A percentile compares a stretch with the other conserved stretches of the same genome.
These are phyloP conservation scores for Leptodactylus fuscus DNA, from an alignment of 2,113 vertebrate species.

Conservation along the genomic window DNA sequence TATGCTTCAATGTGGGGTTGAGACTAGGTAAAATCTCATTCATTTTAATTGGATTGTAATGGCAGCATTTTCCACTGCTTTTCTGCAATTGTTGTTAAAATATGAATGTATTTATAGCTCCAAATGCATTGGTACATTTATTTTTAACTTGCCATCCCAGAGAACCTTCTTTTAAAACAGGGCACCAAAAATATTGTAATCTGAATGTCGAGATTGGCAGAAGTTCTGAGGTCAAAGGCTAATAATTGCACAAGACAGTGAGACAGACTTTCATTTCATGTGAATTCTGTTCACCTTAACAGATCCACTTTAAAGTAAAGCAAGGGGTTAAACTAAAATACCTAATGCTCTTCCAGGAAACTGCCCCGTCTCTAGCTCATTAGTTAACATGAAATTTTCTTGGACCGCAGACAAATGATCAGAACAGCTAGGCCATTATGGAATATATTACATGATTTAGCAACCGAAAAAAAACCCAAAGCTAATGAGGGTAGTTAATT, in stretches of 20 bases:
- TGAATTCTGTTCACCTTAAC: neutral
- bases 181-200: neutral
- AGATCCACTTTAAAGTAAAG: neutral
- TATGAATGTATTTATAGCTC: no score
- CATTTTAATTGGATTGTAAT: no score
- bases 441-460: conserved; percentile 58
- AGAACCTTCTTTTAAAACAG: no score
- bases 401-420: conserved; percentile 57
- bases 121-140: no score
- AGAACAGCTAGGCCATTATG: conserved; percentile 50
- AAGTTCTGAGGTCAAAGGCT: neutral
- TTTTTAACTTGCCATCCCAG: neutral
- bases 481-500: conserved; percentile 58
- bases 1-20: no score
- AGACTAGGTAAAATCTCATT: no score
- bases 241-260: neutral
- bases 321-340: conserved; percentile 39
- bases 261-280: neutral
- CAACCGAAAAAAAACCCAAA: conserved; percentile 49
- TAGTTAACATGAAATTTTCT: conserved; percentile 49
- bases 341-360: conserved; percentile 38
- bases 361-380: conserved; percentile 41
- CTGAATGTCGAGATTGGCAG: neutral
- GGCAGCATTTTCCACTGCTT: no score
- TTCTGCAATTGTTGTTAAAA: no score